Conservation (phyloP, 2,113 vertebrate species). For the Leucosticte australis region DNA sequence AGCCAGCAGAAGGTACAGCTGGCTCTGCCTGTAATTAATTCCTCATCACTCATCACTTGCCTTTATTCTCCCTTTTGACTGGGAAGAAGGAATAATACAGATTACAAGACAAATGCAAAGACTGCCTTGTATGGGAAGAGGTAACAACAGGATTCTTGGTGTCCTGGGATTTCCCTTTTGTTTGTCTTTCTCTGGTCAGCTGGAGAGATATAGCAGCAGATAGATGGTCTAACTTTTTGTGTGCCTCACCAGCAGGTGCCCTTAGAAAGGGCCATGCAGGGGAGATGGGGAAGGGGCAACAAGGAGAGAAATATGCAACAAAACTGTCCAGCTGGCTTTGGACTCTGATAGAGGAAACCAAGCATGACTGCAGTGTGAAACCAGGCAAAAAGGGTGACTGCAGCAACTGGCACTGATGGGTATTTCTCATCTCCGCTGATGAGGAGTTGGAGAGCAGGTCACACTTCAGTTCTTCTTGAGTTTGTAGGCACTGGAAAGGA, state of each 20-base stretch:
- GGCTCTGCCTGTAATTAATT: conserved; percentile 41
- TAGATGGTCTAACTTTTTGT: background rate
- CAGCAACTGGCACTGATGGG: background rate
- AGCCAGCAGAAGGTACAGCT: conserved; percentile 34
- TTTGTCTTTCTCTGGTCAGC: background rate
- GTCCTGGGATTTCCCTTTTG: background rate
- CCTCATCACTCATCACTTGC: background rate
- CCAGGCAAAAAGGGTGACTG: background rate
- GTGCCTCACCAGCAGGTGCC: background rate
- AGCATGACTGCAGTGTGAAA: background rate
- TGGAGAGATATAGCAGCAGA: background rate
- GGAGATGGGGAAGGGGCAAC: background rate
- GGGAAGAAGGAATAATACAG: conserved; percentile 7
- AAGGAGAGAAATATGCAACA: background rate
- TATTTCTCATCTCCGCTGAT: background rate
- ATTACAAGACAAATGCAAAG: conserved; percentile 12
- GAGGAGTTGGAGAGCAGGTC: background rate
- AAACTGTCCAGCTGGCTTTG: background rate
- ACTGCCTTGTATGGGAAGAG: background rate
- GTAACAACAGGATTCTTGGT: background rate
- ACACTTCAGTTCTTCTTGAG: background rate
- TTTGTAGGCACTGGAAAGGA: background rate
- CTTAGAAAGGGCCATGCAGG: background rate
- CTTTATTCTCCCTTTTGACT: conserved; percentile 42
- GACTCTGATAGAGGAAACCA: background rate